A percentile compares a stretch with the other conserved stretches of the same genome.
phyloP scores from a whole-genome alignment of 2,888 invertebrate genomes.

The Atethmia centrago region DNA sequence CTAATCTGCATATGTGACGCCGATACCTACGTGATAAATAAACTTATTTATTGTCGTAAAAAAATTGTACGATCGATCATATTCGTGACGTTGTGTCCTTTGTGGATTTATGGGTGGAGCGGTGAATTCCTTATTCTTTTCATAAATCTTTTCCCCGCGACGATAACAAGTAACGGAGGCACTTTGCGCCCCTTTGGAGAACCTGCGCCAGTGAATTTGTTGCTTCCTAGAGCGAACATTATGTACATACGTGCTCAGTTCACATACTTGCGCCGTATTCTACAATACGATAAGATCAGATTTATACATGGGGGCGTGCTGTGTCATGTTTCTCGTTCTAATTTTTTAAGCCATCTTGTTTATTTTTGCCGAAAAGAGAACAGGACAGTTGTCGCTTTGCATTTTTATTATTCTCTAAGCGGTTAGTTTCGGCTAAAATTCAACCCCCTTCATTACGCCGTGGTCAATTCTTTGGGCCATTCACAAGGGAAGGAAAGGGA shows the following conservation, averaged over 20 bases:
- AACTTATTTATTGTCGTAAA: conserved; percentile 36
- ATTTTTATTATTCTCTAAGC: conserved; percentile 7
- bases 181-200: conserved; percentile 62
- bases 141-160: conserved; percentile 64
- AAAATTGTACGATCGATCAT: conserved; percentile 58
- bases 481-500: conserved; percentile 9
- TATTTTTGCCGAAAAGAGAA: neutral
- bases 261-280: conserved; percentile 47
- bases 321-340: conserved; percentile 20
- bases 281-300: conserved; percentile 45
- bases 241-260: conserved; percentile 53
- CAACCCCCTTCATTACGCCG: neutral
- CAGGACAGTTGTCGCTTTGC: neutral
- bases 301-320: conserved; percentile 46
- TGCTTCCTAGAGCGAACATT: conserved; percentile 60
- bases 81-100: conserved; percentile 55
- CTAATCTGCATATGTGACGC: conserved; percentile 36
- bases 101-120: conserved; percentile 52
- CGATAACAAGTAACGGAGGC: conserved; percentile 65
- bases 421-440: conserved; percentile 4
- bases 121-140: conserved; percentile 62
- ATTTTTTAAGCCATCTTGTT: conserved; percentile 26
- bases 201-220: conserved; percentile 62
- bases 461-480: conserved; percentile 7
- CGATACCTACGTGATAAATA: conserved; percentile 10